phyloP scores from a whole-genome alignment of 1,140 invertebrate genomes.

The Helicorthomorpha holstii region DNA sequence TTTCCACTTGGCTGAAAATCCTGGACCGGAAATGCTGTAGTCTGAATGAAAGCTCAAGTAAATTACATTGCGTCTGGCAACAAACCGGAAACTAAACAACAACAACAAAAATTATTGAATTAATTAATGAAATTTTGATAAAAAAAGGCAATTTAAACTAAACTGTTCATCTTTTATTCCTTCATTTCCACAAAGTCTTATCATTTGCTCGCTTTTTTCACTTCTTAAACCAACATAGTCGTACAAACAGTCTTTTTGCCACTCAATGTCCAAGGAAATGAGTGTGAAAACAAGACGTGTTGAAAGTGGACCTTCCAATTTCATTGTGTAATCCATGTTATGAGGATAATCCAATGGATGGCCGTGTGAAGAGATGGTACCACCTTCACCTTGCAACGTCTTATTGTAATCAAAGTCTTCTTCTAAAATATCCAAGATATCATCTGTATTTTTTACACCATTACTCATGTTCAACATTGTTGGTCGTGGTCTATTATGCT shows the following conservation, averaged over 20 bases:
- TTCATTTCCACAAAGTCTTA: constrained; percentile 14
- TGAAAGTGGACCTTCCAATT: constrained; percentile 36
- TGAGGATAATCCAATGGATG: constrained; percentile 46
- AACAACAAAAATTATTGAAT: constrained; percentile 9
- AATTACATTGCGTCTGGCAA: constrained; percentile 38
- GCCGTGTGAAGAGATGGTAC: constrained; percentile 38
- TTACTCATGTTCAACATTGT: too few species aligned
- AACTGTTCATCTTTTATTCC: not conserved
- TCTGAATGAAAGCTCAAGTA: constrained; percentile 48
- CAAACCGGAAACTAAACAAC: constrained; percentile 35
- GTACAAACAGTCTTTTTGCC: constrained; percentile 53
- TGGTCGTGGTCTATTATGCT: too few species aligned
- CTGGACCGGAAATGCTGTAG: constrained; percentile 42
- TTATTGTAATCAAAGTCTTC: not conserved
- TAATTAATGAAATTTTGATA: constrained; percentile 2
- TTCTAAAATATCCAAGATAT: not conserved
- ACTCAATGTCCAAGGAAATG: constrained; percentile 45
- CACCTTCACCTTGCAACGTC: constrained; percentile 11
- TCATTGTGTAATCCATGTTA: constrained; percentile 44
- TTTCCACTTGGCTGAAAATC: constrained; percentile 44
- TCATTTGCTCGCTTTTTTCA: constrained; percentile 12
- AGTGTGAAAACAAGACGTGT: constrained; percentile 46
- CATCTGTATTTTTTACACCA: too few species aligned
- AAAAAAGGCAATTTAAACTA: not conserved
- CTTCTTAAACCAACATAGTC: constrained; percentile 44